These are phyloP conservation scores for Mirounga angustirostris DNA, from an alignment of 2,113 vertebrate species.

Conservation along the genomic window DNA sequence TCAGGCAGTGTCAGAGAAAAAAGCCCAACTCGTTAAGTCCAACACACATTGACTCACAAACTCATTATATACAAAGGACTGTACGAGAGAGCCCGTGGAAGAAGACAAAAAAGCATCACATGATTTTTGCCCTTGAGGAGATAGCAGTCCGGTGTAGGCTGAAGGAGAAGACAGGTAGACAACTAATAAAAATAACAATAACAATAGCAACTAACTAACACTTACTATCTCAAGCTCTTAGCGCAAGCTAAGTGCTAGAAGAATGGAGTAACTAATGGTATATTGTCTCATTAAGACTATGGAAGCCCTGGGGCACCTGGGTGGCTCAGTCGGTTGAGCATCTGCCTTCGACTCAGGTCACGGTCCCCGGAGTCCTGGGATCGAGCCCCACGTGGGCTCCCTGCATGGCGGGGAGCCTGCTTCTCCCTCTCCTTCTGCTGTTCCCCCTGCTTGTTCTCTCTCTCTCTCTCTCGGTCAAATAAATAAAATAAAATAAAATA, in stretches of 20 bases:
- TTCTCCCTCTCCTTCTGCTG: no score
- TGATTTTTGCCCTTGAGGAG: neutral
- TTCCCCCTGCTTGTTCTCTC: no score
- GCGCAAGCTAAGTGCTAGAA: neutral
- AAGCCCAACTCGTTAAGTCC: neutral
- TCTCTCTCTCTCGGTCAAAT: no score
- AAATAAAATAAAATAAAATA: no score
- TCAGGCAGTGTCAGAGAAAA: neutral
- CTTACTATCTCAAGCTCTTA: neutral
- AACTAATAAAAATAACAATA: constrained; percentile 1
- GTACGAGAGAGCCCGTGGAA: neutral
- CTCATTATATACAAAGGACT: neutral
- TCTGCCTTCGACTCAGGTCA: no score
- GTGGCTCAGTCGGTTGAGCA: no score
- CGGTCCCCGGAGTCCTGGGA: no score
- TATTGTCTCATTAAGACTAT: constrained; percentile 22
- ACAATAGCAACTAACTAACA: neutral
- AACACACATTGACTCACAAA: neutral
- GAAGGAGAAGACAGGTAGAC: neutral
- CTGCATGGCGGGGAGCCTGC: no score
- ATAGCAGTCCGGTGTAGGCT: neutral
- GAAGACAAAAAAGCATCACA: constrained; percentile 29
- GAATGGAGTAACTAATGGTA: neutral
- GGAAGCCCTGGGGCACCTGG: neutral
- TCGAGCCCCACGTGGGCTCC: no score